Evolutionary conservation across 1,140 invertebrate species (phyloP), one percentile per base, ranked within the genome.

Genomic region (Hesperophylax magnus): DNA sequence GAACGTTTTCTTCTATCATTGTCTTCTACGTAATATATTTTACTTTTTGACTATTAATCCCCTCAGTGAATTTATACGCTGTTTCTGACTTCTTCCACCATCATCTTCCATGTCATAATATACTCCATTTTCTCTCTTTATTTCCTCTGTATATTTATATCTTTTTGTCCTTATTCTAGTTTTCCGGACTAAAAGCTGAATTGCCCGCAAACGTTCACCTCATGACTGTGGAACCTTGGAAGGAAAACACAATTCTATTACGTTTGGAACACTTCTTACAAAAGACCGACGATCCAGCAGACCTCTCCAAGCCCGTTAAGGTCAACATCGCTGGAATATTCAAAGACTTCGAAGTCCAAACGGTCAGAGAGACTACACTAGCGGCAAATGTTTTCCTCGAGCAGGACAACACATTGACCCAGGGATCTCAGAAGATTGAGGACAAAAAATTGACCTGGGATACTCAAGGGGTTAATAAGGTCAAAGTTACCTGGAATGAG

Each of bases 181-280:
- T 84, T 18, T 83, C 81, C 31, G 87, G 85, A 6, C 58, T 87
- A 2, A 85, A 86, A 1, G 60, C 58, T 6, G 80, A 87, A 2
- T 84, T 99, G 0, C 97, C 97, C 0, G 76, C 87, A 24, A 97
- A 97, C 82, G 91, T 98, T 0, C 94, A 98, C 85, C 87, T 99
- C 27, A 86, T 99, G n/a, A 98, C 97, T 24, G 86, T 98, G 63
- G 97, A 98, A 86, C 94, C 96, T 14, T 96, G 95, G 92, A 91
- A 92, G 54, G 90, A 90, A 3, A 86, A 86, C 3, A 90, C 90
- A 24, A 84, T 96, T 11, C 88, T 99, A 14, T 79, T 99, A 0
- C 90, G 98, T 77, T 87, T 99, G 0, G 98, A 99, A 85, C 97
- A 99, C 87, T 92, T 97, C 61, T 93, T 96, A 81, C 96, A 98